Conservation (phyloP, 2,113 vertebrate species). For the Pimephales promelas region DNA sequence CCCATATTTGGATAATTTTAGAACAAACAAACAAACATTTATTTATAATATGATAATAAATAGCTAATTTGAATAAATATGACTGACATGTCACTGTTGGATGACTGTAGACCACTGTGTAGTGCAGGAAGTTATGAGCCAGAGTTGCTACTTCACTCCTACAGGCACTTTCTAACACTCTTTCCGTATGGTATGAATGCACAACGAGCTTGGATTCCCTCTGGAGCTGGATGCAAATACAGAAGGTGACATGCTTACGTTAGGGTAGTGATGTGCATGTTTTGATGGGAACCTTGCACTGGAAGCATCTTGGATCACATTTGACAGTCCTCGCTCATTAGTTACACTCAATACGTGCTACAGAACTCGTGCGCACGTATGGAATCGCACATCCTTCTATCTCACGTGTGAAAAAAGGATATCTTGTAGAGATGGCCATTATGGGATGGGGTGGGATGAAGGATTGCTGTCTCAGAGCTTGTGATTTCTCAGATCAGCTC, state of each 20-base stretch:
- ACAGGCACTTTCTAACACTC: background rate
- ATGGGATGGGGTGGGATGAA: background rate
- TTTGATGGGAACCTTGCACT: conserved; percentile 26
- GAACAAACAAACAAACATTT: too few relatives aligned
- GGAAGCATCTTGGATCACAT: conserved; percentile 1
- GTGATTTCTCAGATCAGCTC: conserved; percentile 24
- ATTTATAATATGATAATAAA: too few relatives aligned
- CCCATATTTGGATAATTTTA: too few relatives aligned
- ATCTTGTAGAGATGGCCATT: background rate
- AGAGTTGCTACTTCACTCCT: background rate
- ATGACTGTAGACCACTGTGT: background rate
- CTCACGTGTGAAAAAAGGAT: background rate
- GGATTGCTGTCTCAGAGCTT: conserved; percentile 3
- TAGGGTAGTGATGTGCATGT: background rate
- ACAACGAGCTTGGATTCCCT: background rate
- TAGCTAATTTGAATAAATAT: background rate
- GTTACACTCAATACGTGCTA: background rate
- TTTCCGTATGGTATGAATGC: background rate
- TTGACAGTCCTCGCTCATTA: conserved; percentile 35
- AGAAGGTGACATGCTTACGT: conserved; percentile 35
- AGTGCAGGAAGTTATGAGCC: background rate
- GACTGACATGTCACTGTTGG: background rate
- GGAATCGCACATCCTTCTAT: background rate
- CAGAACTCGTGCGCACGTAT: background rate
- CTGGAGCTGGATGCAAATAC: conserved; percentile 1